phyloP scores from a whole-genome alignment of 2,888 invertebrate species.

The Chelonus formosanus region DNA sequence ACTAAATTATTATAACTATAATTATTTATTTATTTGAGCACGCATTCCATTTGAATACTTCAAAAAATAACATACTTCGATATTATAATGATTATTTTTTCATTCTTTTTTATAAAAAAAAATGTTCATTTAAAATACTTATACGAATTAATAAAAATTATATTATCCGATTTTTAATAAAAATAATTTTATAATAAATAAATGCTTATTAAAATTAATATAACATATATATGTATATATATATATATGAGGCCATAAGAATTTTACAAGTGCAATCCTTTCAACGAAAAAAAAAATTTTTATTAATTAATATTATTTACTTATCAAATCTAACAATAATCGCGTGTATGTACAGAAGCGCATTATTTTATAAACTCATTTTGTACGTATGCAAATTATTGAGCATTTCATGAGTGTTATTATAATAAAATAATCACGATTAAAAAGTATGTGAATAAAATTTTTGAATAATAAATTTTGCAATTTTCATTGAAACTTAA shows the following conservation, averaged over 20 bases:
- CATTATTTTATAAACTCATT: conserved; percentile 28
- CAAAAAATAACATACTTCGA: not conserved
- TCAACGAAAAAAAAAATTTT: conserved; percentile 11
- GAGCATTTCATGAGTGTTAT: conserved; percentile 12
- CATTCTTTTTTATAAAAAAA: not conserved
- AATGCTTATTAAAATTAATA: not conserved
- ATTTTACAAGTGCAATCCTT: conserved; percentile 13
- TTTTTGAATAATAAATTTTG: too few species aligned
- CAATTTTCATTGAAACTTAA: too few species aligned
- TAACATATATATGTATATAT: too few species aligned
- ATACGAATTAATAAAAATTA: too few species aligned
- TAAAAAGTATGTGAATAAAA: not conserved
- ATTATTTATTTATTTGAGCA: conserved; percentile 38
- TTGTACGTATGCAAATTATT: conserved; percentile 22
- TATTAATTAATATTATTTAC: not conserved
- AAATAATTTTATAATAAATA: not conserved
- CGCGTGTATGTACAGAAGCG: conserved; percentile 17
- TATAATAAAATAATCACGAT: conserved; percentile 18
- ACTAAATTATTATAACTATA: conserved; percentile 1
- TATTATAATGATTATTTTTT: not conserved
- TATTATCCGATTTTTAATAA: too few species aligned
- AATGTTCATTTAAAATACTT: not conserved
- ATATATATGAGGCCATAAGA: conserved; percentile 9
- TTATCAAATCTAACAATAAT: conserved; percentile 14
- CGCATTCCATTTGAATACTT: conserved; percentile 34